Conservation (phyloP, 2,113 vertebrate species). For the Theristicus caerulescens region DNA sequence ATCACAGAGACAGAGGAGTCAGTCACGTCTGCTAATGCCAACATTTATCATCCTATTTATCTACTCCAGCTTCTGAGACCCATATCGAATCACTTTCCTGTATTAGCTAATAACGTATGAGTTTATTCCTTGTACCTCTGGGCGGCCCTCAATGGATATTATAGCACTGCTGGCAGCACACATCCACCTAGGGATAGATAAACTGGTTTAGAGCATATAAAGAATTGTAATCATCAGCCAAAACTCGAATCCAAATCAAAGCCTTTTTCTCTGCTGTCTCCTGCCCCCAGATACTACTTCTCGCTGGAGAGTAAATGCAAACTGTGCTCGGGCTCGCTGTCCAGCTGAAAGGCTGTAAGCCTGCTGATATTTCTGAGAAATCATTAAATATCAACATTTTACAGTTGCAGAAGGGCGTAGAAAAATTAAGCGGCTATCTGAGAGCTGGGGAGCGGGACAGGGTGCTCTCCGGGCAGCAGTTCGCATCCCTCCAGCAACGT, state of each 20-base stretch:
- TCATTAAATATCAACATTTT: neutral
- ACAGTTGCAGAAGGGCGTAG: neutral
- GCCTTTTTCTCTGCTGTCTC: neutral
- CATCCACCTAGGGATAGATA: constrained; percentile 50
- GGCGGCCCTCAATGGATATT: constrained; percentile 10
- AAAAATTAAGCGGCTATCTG: neutral
- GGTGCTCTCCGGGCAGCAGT: neutral
- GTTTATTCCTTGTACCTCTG: constrained; percentile 56
- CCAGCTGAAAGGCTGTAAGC: neutral
- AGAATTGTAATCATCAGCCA: constrained; percentile 5
- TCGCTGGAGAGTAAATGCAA: neutral
- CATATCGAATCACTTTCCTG: constrained; percentile 55
- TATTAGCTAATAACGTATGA: constrained; percentile 40
- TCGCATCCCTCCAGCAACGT: fast-evolving
- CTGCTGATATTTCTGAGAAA: neutral
- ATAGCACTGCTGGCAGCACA: constrained; percentile 33
- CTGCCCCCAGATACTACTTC: neutral
- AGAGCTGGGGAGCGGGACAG: neutral
- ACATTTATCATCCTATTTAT: constrained; percentile 70
- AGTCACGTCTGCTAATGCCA: constrained; percentile 64
- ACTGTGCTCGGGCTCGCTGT: neutral
- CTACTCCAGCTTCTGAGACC: constrained; percentile 58
- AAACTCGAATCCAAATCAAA: constrained; percentile 16
- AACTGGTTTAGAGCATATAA: constrained; percentile 34
- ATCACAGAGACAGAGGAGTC: constrained; percentile 66